These are phyloP conservation scores for Pandion haliaetus DNA, from an alignment of 2,113 vertebrate genomes.

Conservation along the genomic window DNA sequence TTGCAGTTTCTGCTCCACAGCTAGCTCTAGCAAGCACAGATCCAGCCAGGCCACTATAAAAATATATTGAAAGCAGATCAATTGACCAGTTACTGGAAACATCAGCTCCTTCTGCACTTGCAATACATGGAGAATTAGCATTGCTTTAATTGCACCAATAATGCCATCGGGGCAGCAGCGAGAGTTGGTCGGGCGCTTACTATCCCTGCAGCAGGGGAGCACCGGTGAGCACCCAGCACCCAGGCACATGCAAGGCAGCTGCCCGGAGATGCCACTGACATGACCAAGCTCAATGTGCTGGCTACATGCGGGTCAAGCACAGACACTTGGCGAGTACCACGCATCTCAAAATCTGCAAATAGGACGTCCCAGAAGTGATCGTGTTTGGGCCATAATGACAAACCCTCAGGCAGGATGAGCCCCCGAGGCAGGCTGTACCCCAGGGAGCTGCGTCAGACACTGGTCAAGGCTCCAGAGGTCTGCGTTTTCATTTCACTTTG, in stretches of 20 bases:
- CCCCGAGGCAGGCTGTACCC: background rate
- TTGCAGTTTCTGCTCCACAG: background rate
- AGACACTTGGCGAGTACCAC: fast-evolving
- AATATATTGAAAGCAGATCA: background rate
- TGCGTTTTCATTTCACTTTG: background rate
- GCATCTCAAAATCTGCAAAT: background rate
- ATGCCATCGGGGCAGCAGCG: background rate
- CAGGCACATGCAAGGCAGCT: background rate
- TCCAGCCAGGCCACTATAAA: background rate
- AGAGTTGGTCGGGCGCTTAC: fast-evolving
- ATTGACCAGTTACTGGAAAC: background rate
- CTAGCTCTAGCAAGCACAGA: background rate
- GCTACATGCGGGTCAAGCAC: fast-evolving
- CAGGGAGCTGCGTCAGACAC: background rate
- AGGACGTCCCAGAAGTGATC: background rate
- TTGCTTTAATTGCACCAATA: background rate
- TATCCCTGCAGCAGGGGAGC: background rate
- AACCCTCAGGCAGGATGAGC: background rate
- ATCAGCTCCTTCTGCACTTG: background rate
- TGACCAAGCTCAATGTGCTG: background rate
- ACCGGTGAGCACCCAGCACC: background rate
- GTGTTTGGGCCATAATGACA: background rate
- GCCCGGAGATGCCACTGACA: background rate
- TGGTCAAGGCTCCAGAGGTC: background rate
- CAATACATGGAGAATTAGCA: background rate